phyloP scores from a whole-genome alignment of 2,113 vertebrate genomes.

The Crotophaga sulcirostris region DNA sequence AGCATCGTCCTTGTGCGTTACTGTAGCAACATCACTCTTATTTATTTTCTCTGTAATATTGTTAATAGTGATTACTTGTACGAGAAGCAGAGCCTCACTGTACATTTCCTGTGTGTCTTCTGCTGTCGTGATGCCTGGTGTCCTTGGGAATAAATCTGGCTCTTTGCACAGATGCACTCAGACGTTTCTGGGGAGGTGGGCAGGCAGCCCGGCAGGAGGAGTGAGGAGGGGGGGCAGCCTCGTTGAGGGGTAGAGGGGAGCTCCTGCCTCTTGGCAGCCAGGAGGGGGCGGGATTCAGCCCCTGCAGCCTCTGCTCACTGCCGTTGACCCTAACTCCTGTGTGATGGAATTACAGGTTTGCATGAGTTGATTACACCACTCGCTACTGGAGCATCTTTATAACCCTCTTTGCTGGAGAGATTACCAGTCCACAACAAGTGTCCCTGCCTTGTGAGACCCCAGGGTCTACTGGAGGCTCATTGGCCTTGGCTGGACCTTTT shows the following conservation, averaged over 20 bases:
- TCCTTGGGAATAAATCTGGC: constrained; percentile 56
- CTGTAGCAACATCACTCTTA: constrained; percentile 35
- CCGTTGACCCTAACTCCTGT: neutral
- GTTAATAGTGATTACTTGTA: neutral
- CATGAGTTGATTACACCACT: neutral
- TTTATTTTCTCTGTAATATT: constrained; percentile 29
- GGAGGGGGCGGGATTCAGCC: neutral
- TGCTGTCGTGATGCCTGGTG: neutral
- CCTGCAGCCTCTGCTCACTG: neutral
- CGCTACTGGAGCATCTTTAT: neutral
- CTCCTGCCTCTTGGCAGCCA: neutral
- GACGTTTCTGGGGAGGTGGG: neutral
- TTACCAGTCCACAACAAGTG: neutral
- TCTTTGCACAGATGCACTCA: constrained; percentile 44
- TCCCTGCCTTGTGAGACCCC: neutral
- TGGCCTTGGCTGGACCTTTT: neutral
- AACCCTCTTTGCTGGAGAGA: neutral
- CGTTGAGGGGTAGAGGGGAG: neutral
- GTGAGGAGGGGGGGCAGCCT: neutral
- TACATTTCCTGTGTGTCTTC: constrained; percentile 11
- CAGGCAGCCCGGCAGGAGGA: neutral
- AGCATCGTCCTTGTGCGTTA: neutral
- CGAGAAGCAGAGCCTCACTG: neutral
- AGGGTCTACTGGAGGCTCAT: neutral
- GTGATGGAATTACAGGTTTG: neutral